Conservation (phyloP, 2,888 invertebrate genomes). For the Bombylius major region DNA sequence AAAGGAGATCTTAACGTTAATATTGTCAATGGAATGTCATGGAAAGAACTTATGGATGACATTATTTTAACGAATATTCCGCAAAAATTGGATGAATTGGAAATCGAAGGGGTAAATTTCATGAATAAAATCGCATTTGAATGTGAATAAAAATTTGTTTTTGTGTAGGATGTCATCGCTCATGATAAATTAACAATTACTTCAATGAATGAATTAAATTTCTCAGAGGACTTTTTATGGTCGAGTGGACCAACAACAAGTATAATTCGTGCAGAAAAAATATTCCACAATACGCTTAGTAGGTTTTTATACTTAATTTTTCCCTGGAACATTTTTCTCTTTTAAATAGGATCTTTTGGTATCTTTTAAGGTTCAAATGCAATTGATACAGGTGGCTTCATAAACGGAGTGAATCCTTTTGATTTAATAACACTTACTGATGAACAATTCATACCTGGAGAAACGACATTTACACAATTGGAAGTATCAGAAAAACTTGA, state of each 20-base stretch:
- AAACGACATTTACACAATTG: constrained; percentile 41
- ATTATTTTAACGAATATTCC: constrained; percentile 38
- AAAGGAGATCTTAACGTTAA: constrained; percentile 25
- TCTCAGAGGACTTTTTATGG: constrained; percentile 41
- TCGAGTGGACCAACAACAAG: constrained; percentile 25
- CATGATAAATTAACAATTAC: constrained; percentile 16
- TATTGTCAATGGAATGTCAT: constrained; percentile 38
- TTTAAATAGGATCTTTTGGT: too few species aligned
- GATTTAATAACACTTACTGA: constrained; percentile 39
- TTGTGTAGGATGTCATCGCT: not conserved
- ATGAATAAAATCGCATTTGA: not conserved
- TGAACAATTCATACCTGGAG: constrained; percentile 33
- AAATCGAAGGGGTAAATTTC: constrained; percentile 39
- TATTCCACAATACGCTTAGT: constrained; percentile 35
- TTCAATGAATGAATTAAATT: constrained; percentile 38
- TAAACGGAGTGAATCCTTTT: constrained; percentile 38
- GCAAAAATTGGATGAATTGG: constrained; percentile 31
- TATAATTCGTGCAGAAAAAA: constrained; percentile 38
- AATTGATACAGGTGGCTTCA: constrained; percentile 30
- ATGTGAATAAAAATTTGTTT: not conserved
- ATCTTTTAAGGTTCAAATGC: constrained; percentile 22
- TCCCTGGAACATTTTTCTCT: not conserved
- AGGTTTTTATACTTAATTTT: constrained; percentile 4
- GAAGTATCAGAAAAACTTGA: constrained; percentile 39
- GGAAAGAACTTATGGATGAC: constrained; percentile 34